phyloP scores from a whole-genome alignment of 2,888 invertebrate species.

The Agapostemon virescens region DNA sequence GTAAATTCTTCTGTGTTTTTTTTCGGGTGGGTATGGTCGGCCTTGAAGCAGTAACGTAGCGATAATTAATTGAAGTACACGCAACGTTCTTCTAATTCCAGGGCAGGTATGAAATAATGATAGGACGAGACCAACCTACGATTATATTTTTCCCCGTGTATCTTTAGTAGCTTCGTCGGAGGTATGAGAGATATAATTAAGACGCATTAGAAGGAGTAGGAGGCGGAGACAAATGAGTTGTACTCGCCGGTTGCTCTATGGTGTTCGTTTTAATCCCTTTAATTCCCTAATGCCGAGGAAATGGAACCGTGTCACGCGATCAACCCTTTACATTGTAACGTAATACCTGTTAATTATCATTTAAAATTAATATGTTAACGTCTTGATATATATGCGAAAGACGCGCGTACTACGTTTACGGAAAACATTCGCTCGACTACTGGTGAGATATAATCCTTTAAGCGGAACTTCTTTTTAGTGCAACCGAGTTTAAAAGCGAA shows the following conservation, averaged over 20 bases:
- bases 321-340: neutral
- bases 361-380: conserved; percentile 18
- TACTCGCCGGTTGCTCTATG: neutral
- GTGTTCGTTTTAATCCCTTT: conserved; percentile 16
- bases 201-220: conserved; percentile 23
- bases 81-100: conserved; percentile 21
- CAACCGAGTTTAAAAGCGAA: too few species aligned
- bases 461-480: too few species aligned
- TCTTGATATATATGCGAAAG: neutral
- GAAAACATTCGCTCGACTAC: neutral
- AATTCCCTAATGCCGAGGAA: conserved; percentile 16
- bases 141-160: conserved; percentile 28
- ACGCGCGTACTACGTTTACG: neutral
- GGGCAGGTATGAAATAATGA: conserved; percentile 9
- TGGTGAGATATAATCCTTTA: neutral
- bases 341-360: neutral
- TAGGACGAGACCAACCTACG: conserved; percentile 9
- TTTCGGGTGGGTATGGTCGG: neutral
- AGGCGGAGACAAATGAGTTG: conserved; percentile 15
- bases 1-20: neutral
- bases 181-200: conserved; percentile 27
- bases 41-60: neutral
- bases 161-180: neutral
- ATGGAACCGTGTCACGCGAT: conserved; percentile 33
- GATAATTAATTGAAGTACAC: conserved; percentile 2